A percentile compares a stretch with the other conserved stretches of the same genome.
These are phyloP conservation scores for Orestias chungarensis DNA, from an alignment of 2,797 vertebrate species.

Conservation along the genomic window DNA sequence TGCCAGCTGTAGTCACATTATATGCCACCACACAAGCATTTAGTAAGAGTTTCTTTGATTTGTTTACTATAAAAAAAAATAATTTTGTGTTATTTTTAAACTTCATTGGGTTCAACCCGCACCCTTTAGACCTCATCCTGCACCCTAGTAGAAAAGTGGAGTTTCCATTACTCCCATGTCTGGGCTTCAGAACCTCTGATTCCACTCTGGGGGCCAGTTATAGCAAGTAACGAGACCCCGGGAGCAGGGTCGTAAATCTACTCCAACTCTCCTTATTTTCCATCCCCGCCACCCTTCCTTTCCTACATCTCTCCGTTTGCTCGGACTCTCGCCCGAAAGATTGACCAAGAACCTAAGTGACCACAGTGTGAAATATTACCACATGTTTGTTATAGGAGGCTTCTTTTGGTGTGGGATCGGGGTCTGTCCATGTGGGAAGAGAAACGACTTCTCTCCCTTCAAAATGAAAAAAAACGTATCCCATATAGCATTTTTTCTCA, in stretches of 20 bases:
- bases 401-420: conserved; percentile 5
- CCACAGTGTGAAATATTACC: conserved; percentile 49
- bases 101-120: conserved; percentile 19
- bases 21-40: conserved; percentile 7
- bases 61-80: no score
- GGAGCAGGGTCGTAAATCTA: conserved; percentile 80
- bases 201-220: conserved; percentile 80
- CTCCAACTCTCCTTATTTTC: conserved; percentile 59
- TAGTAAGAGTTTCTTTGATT: neutral
- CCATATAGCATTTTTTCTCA: conserved; percentile 53
- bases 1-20: conserved; percentile 58
- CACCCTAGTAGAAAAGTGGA: conserved; percentile 67
- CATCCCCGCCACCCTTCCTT: conserved; percentile 39
- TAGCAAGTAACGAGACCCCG: conserved; percentile 78
- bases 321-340: conserved; percentile 46
- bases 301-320: conserved; percentile 32
- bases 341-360: conserved; percentile 42
- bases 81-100: neutral
- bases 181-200: conserved; percentile 66
- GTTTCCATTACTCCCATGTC: conserved; percentile 78
- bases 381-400: conserved; percentile 47
- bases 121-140: conserved; percentile 55
- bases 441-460: conserved; percentile 38
- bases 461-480: conserved; percentile 65
- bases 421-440: conserved; percentile 38